Conservation (phyloP, 2,113 vertebrate genomes). For the Telmatochromis brachygnathus region DNA sequence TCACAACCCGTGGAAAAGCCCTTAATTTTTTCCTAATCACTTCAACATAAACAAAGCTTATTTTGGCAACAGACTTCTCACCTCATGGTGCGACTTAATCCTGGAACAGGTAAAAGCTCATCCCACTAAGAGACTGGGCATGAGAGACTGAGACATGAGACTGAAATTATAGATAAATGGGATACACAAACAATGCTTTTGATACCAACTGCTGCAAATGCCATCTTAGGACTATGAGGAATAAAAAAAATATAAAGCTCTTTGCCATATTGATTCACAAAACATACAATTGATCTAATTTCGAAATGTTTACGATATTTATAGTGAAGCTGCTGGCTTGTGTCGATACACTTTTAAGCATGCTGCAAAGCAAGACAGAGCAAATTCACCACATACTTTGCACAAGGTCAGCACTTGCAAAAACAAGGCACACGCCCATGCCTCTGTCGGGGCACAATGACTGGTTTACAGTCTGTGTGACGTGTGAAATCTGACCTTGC, state of each 20-base stretch:
- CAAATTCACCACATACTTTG: not conserved
- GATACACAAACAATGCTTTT: not conserved
- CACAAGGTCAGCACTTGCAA: not conserved
- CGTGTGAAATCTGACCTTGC: not conserved
- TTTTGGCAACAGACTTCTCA: conserved; percentile 4
- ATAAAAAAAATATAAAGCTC: not conserved
- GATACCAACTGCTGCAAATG: not conserved
- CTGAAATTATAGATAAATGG: not conserved
- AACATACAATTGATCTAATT: not conserved
- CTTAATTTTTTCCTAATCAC: not conserved
- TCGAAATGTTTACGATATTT: not conserved
- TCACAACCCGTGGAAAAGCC: not conserved
- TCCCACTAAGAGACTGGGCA: not conserved
- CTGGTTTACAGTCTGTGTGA: not conserved
- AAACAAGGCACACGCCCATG: not conserved
- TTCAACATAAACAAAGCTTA: not conserved
- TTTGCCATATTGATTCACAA: not conserved
- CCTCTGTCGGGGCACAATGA: not conserved
- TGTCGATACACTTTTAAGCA: not conserved
- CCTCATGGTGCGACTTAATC: not conserved
- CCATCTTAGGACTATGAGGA: not conserved
- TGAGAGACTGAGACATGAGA: not conserved
- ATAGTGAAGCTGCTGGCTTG: not conserved
- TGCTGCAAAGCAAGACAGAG: not conserved
- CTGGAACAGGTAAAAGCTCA: not conserved